phyloP scores from a whole-genome alignment of 2,113 vertebrate species.

The Esox niger region DNA sequence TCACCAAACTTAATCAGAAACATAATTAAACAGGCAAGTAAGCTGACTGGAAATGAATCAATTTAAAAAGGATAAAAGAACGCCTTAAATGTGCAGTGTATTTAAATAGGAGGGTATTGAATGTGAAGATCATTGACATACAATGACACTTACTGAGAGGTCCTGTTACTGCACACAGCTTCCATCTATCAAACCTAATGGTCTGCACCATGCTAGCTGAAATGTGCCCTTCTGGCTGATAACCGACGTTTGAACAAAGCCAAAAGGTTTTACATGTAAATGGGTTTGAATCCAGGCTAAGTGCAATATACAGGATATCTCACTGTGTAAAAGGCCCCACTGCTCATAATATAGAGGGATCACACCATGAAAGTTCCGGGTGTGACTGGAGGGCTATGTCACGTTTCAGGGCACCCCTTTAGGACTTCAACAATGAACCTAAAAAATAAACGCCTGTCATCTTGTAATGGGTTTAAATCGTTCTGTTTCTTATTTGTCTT shows the following conservation, averaged over 20 bases:
- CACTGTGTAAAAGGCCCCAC: slow-evolving; percentile 34
- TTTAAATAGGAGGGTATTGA: slow-evolving; percentile 6
- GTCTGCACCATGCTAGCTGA: slow-evolving; percentile 18
- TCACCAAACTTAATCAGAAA: slow-evolving; percentile 6
- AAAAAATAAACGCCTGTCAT: too few species aligned
- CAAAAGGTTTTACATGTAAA: slow-evolving; percentile 55
- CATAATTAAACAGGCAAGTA: not conserved
- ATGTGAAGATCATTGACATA: slow-evolving; percentile 25
- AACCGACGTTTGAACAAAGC: slow-evolving; percentile 52
- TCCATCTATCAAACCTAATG: slow-evolving; percentile 26
- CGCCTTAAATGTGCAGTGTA: not conserved
- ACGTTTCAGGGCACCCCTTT: slow-evolving; percentile 25
- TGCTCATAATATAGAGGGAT: slow-evolving; percentile 15
- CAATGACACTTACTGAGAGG: slow-evolving; percentile 48
- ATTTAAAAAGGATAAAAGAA: not conserved
- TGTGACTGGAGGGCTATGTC: not conserved
- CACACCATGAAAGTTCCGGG: not conserved
- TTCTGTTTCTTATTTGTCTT: too few species aligned
- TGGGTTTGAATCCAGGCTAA: slow-evolving; percentile 51
- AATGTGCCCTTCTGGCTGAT: slow-evolving; percentile 49
- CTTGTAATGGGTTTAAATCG: too few species aligned
- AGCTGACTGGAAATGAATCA: not conserved
- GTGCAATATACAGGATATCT: slow-evolving; percentile 49
- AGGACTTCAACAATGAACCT: too few species aligned
- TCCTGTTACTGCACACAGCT: slow-evolving; percentile 37